Conservation (phyloP, 2,888 invertebrate species). For the Acronicta alni region DNA sequence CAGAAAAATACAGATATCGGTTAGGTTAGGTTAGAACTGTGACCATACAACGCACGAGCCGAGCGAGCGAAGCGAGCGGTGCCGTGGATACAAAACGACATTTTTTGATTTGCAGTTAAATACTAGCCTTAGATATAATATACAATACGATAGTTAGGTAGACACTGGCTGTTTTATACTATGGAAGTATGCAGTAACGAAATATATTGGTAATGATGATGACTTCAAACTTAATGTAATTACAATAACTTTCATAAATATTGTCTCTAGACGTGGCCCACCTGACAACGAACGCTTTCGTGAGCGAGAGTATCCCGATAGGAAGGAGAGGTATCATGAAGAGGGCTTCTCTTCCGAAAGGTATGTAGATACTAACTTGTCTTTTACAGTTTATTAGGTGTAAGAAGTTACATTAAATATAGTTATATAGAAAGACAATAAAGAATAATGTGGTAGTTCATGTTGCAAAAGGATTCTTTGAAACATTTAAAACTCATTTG, state of each 20-base stretch:
- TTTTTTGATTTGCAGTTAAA: too few relatives aligned
- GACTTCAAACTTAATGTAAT: too few relatives aligned
- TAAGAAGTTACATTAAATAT: constrained; percentile 32
- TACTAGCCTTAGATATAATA: too few relatives aligned
- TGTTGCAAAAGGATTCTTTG: constrained; percentile 30
- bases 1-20: too few relatives aligned
- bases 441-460: constrained; percentile 23
- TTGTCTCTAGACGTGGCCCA: constrained; percentile 68
- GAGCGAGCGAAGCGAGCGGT: too few relatives aligned
- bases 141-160: too few relatives aligned
- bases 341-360: constrained; percentile 75
- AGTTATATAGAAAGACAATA: constrained; percentile 1
- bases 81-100: too few relatives aligned
- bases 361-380: constrained; percentile 64
- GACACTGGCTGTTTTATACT: too few relatives aligned
- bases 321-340: constrained; percentile 79
- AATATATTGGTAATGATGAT: too few relatives aligned
- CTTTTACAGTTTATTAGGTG: constrained; percentile 22
- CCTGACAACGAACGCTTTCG: constrained; percentile 75
- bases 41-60: too few relatives aligned
- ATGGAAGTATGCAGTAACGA: too few relatives aligned
- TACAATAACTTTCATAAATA: background rate
- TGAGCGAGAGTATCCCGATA: constrained; percentile 75
- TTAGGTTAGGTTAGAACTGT: too few relatives aligned
- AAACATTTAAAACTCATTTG: constrained; percentile 26